These are phyloP conservation scores for Apamea crenata DNA, from an alignment of 2,888 invertebrate species.

Conservation along the genomic window DNA sequence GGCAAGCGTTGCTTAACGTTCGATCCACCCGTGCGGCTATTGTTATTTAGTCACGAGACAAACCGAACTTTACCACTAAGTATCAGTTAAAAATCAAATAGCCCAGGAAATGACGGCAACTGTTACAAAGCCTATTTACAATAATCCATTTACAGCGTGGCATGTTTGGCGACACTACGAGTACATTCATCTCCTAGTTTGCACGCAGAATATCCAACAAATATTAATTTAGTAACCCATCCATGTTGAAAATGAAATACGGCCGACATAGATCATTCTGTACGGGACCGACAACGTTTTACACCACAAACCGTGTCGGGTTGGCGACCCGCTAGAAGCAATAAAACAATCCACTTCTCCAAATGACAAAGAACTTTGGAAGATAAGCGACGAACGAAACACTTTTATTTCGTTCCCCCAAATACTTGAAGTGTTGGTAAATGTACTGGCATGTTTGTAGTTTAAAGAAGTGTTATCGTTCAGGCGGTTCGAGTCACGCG, in stretches of 20 bases:
- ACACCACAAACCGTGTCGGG: constrained; percentile 62
- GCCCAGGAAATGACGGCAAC: background rate
- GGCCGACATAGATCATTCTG: constrained; percentile 46
- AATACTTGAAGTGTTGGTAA: constrained; percentile 63
- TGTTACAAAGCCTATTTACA: constrained; percentile 6
- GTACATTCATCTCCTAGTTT: constrained; percentile 42
- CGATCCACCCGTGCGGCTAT: background rate
- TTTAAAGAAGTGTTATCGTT: constrained; percentile 66
- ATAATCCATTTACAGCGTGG: constrained; percentile 25
- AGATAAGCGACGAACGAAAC: constrained; percentile 62
- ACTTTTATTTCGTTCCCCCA: constrained; percentile 61
- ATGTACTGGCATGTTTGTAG: constrained; percentile 61
- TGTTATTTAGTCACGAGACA: too few species aligned
- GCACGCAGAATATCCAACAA: constrained; percentile 45
- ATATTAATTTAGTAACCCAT: constrained; percentile 58
- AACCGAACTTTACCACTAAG: too few species aligned
- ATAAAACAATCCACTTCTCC: constrained; percentile 63
- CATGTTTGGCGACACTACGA: constrained; percentile 19
- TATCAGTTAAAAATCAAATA: background rate
- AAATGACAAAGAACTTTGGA: constrained; percentile 59
- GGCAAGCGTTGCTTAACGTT: background rate
- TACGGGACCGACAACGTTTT: constrained; percentile 45
- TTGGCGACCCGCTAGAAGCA: constrained; percentile 56
- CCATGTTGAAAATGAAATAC: constrained; percentile 48
- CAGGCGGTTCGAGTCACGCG: constrained; percentile 63